A percentile compares a stretch with the other conserved stretches of the same genome.
Evolutionary conservation across 2,113 vertebrate genomes (phyloP).

Genomic region (Salvator merianae): DNA sequence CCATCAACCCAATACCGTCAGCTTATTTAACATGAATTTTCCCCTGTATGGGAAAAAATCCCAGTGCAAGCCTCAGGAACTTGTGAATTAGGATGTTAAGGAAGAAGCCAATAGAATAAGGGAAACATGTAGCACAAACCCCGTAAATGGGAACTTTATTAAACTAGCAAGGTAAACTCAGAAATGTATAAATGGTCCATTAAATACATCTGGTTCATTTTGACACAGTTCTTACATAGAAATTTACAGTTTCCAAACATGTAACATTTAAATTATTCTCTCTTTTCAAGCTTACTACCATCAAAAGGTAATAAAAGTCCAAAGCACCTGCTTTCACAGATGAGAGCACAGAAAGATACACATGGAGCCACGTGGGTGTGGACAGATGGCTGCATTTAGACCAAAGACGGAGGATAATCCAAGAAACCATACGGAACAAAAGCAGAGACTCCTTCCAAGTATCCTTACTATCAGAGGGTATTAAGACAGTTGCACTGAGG

Average conservation of each 20-base stretch:
- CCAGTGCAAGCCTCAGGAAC: not conserved
- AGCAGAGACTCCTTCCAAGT: conserved; percentile 30
- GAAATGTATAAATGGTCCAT: conserved; percentile 81
- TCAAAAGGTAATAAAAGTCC: conserved; percentile 67
- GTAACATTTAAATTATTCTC: conserved; percentile 74
- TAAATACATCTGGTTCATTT: conserved; percentile 77
- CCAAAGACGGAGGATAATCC: conserved; percentile 37
- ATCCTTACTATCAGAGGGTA: not conserved
- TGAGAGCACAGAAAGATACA: conserved; percentile 48
- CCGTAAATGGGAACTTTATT: conserved; percentile 79
- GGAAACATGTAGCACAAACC: conserved; percentile 48
- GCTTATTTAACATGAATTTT: not conserved
- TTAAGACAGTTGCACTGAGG: not conserved
- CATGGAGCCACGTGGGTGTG: conserved; percentile 30
- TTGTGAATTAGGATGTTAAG: not conserved
- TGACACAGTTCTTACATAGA: conserved; percentile 70
- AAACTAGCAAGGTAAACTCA: conserved; percentile 69
- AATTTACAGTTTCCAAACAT: conserved; percentile 73
- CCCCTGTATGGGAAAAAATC: not conserved
- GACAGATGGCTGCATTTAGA: conserved; percentile 45
- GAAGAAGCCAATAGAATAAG: conserved; percentile 5
- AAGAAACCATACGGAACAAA: conserved; percentile 39
- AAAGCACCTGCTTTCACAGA: conserved; percentile 65
- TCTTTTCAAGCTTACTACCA: conserved; percentile 69
- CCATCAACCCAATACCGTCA: not conserved